Evolutionary conservation across 1,140 invertebrate species (phyloP), one percentile per base, ranked within the genome.

Genomic region (Drosophila rhopaloa): DNA sequence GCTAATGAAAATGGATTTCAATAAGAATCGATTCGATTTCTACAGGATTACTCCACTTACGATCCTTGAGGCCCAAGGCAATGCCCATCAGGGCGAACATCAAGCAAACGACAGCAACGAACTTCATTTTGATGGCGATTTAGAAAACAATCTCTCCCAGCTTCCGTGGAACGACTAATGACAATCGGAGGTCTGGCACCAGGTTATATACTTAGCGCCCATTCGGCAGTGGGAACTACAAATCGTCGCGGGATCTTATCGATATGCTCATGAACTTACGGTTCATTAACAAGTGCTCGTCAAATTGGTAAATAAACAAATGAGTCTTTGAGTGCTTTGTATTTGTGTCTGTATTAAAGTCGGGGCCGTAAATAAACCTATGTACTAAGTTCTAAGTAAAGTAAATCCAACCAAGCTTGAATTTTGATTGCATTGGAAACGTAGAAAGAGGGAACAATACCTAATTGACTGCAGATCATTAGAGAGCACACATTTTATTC

Each of bases 211-310:
- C 61, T 16, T 8, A 2, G 9, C n/a, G 27, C 29, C 37, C 48
- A 16, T n/a, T 16, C 16, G 5, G 14, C 11, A 56, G 16, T 8
- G 37, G 60, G 55, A 59, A 60, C 38, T 62, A 62, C 54, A 38
- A 40, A 24, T 65, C 37, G 35, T 16, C 44, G 32, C 9, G 29
- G 37, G 27, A 61, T 37, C 71, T 56, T 76, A 62, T 71, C 57
- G 38, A 37, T 37, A 27, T 65, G 27, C 51, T 55, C 35, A 35
- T 60, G 74, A 80, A 67, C 65, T 60, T 71, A 46, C 47, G 43
- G 74, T 75, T 86, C 81, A 82, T 88, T 88, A 88, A 57, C 79
- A 56, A 88, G 41, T 51, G 41, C 65, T 48, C 70, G 82, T 46
- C 56, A 85, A 86, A 48, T 56, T 48, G 50, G 35, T 60, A 38